phyloP scores from a whole-genome alignment of 1,140 invertebrate species.

The Trachymyrmex septentrionalis region DNA sequence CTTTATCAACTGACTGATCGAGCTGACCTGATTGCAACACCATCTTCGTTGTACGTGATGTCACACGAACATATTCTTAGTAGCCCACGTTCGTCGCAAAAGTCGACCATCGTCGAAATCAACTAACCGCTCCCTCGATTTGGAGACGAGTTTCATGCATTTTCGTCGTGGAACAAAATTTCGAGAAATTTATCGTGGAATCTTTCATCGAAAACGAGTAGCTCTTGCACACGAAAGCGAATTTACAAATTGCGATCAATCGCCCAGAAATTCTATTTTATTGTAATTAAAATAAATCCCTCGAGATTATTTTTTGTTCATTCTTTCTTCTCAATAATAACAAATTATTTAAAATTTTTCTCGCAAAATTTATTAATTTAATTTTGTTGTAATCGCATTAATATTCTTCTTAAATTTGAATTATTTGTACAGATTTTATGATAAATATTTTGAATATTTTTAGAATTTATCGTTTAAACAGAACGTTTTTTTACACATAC shows the following conservation, averaged over 20 bases:
- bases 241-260: background rate
- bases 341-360: background rate
- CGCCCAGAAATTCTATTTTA: background rate
- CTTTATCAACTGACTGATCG: constrained; percentile 75
- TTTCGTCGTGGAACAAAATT: background rate
- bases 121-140: constrained; percentile 64
- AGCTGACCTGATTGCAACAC: constrained; percentile 74
- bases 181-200: constrained; percentile 18
- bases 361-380: background rate
- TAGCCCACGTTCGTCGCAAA: constrained; percentile 26
- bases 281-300: background rate
- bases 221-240: background rate
- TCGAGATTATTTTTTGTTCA: background rate
- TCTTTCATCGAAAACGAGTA: background rate
- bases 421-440: background rate
- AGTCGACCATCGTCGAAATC: constrained; percentile 60
- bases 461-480: background rate
- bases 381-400: background rate
- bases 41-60: constrained; percentile 75
- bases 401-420: background rate
- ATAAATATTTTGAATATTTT: background rate
- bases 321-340: background rate
- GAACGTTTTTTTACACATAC: background rate
- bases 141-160: constrained; percentile 27
- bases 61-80: constrained; percentile 48